Conservation (phyloP, 2,797 vertebrate species). For the Philypnodon macrostomus region DNA sequence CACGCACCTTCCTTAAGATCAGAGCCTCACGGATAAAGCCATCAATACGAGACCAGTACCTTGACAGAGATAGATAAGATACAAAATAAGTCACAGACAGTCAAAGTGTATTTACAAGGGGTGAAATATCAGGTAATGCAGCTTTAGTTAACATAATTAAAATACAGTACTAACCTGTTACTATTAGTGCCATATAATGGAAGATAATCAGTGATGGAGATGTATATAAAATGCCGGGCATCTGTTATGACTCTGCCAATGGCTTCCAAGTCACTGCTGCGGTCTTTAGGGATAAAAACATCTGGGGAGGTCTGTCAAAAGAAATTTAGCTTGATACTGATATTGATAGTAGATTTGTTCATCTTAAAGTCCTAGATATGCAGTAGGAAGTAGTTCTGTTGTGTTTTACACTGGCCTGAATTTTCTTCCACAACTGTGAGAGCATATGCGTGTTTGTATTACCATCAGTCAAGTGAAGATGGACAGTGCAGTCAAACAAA, state of each 20-base stretch:
- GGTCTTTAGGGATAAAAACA: conserved; percentile 87
- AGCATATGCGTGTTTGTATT: conserved; percentile 14
- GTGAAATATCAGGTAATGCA: no score
- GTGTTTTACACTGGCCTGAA: no score
- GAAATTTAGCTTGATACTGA: not conserved
- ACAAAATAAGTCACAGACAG: conserved; percentile 13
- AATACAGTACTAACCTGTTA: conserved; percentile 78
- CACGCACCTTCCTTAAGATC: conserved; percentile 85
- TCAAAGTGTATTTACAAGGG: no score
- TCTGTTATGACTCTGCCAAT: conserved; percentile 89
- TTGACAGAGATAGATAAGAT: conserved; percentile 50
- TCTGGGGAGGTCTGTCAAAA: conserved; percentile 88
- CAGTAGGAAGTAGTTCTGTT: no score
- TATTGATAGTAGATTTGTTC: no score
- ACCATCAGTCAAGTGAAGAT: conserved; percentile 18
- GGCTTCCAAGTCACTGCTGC: conserved; percentile 89
- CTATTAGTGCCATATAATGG: conserved; percentile 81
- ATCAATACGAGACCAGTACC: conserved; percentile 94
- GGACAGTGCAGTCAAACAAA: conserved; percentile 13
- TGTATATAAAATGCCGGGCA: conserved; percentile 87
- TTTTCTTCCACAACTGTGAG: no score
- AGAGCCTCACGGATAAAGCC: conserved; percentile 89
- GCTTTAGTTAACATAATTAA: no score
- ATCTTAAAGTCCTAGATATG: not conserved
- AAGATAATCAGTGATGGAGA: conserved; percentile 91